A percentile compares a stretch with the other conserved stretches of the same genome.
phyloP scores from a whole-genome alignment of 1,140 invertebrate species.

The Caenorhabditis tropicalis region DNA sequence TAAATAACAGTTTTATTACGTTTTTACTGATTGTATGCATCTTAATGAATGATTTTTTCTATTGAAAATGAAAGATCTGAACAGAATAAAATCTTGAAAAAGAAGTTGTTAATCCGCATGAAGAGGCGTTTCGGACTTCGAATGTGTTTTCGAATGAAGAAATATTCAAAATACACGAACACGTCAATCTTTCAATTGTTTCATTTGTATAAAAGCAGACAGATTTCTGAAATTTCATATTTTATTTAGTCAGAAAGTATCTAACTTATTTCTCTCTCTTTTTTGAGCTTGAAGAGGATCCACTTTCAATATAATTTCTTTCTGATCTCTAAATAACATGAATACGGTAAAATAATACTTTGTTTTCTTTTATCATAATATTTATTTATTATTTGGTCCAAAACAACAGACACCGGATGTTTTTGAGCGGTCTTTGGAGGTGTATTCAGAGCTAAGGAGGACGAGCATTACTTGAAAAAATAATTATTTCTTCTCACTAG shows the following conservation, averaged over 20 bases:
- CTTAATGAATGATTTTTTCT: not conserved
- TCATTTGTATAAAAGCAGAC: not conserved
- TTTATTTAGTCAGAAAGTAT: too few species aligned
- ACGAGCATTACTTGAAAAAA: too few species aligned
- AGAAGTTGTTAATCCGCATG: conserved; percentile 3
- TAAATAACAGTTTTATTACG: not conserved
- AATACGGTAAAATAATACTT: too few species aligned
- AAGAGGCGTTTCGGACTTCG: not conserved
- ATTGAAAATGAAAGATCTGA: not conserved
- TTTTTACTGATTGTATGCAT: not conserved
- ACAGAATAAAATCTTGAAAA: not conserved
- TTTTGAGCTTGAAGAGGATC: too few species aligned
- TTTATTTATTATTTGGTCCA: too few species aligned
- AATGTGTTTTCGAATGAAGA: not conserved
- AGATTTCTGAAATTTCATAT: not conserved
- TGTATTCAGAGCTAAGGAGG: too few species aligned
- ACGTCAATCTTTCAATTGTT: not conserved
- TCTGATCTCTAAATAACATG: too few species aligned
- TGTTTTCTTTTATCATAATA: not conserved
- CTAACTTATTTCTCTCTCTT: too few species aligned
- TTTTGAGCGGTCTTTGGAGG: too few species aligned
- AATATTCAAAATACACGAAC: not conserved
- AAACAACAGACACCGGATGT: too few species aligned
- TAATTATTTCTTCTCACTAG: too few species aligned
- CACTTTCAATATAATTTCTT: too few species aligned